Evolutionary conservation across 2,113 vertebrate genomes (phyloP), one percentile per base, ranked within the genome.

Genomic region (Lepus timidus): DNA sequence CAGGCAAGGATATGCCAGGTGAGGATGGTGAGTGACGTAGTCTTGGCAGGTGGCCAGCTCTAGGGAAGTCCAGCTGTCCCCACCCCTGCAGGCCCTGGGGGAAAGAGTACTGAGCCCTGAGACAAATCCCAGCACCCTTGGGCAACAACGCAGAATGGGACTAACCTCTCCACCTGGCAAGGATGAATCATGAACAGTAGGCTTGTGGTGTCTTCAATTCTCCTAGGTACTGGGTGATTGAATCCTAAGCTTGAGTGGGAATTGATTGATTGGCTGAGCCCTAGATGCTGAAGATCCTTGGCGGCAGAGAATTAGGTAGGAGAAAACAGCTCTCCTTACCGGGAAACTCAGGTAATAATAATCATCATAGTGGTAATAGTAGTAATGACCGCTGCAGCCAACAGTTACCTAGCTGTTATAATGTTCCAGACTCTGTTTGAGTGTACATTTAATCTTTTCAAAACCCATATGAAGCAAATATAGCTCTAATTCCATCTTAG

Each of bases 291-390:
- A 20, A 70, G 39, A 64, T 4, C 31, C 58, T 88, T 83, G 52
- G 4, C 31, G 39, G 11, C 1, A 78, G 44, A 95, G 36, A 39
- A 85, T 81, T 88, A 64, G 23, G 49, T 49, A 31, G 33, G 82
- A 86, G 33, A 93, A 31, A 51, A 71, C 2, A 94, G 20, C 20
- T 88, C 4, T 88, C 55, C 16, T 93, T 93, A 62, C 22, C 58
- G 64, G 61, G 49, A 7, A 49, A 31, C 3, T 61, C 52, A 70
- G 36, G 3, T 70, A 68, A 51, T 73, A 61, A 62, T 81, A 55
- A 73, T 70, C 61, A 73, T 9, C 62, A 23, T 4, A n/a, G 61
- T 36, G 36, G 27, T 67, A n/a, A 36, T 33, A 2, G 12, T 23
- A 70, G 16, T 44, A 67, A n/a, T 36, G 62, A 85, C 22, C 68